Base-by-base conservation (phyloP, 2,888 invertebrate genomes). In the Sthenelais limicola region DNA sequence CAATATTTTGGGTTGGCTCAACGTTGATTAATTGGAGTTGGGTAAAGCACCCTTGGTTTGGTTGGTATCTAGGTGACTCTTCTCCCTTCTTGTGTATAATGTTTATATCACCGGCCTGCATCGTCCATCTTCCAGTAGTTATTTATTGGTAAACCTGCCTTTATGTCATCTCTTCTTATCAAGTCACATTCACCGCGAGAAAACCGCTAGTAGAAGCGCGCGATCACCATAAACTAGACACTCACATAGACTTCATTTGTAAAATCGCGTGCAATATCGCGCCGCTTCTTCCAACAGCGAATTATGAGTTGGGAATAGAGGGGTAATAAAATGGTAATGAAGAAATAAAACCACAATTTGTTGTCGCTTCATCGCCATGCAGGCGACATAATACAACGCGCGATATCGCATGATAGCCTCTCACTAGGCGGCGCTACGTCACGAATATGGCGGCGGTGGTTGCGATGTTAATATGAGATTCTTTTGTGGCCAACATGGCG, bases 291-390 rank as follows among this genome's bases (percentile, higher is more conserved):
- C 62, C 38, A 62, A n/a, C n/a, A 62, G 15, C 62, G 62, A 62
- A 62, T 62, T 62, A 62, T 62, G 35, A 62, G 38, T 43, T 26
- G 35, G 62, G 38, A 38, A 62, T 62, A 38, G 24, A 62, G 62
- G 5, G n/a, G 38, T 62, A 62, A 62, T 62, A 62, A 62, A 62
- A 62, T 62, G 62, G 62, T 62, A 62, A 62, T 62, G 38, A 26
- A 38, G 62, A 62, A 62, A 62, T 35, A 62, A 62, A 62, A 43
- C 21, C 38, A 62, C 62, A 62, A 62, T 62, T 62, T 62, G 62
- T 12, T n/a, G 38, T 15, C 38, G 24, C 62, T 62, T 62, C 62
- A 38, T 62, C 62, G 43, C 43, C 62, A 62, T 43, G 62, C 35
- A 9, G 21, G 12, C 24, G 2, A 43, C 62, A 62, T 62, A 62